A percentile compares a stretch with the other conserved stretches of the same genome.
Evolutionary conservation across 2,113 vertebrate genomes (phyloP).

Genomic region (Solea solea): DNA sequence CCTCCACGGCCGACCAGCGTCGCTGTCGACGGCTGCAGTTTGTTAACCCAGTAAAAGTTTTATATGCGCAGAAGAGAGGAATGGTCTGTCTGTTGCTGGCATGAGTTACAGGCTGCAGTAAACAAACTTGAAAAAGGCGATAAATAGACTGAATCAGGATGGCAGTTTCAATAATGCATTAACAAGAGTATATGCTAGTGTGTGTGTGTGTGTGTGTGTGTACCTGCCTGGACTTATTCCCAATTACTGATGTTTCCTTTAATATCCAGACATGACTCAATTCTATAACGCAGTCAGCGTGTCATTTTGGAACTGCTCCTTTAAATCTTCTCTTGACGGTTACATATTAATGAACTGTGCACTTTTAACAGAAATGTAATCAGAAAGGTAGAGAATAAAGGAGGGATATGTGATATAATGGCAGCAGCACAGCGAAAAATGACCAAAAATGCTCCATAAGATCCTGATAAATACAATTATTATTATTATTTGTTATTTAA

Average conservation of each 20-base stretch:
- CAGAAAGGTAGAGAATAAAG: too few species aligned
- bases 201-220: not conserved
- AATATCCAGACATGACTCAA: not conserved
- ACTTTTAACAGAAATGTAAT: too few species aligned
- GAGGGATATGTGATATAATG: too few species aligned
- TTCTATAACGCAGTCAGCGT: not conserved
- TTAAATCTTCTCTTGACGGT: too few species aligned
- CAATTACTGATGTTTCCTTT: not conserved
- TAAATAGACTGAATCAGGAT: conserved; percentile 69
- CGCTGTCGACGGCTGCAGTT: conserved; percentile 65
- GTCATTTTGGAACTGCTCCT: not conserved
- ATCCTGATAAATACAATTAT: too few species aligned
- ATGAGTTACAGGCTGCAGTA: conserved; percentile 74
- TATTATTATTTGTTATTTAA: too few species aligned
- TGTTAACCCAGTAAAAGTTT: conserved; percentile 81
- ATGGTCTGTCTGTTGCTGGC: conserved; percentile 68
- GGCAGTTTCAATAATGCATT: conserved; percentile 64
- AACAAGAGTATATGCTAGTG: conserved; percentile 47
- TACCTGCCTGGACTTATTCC: not conserved
- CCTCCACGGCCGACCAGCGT: conserved; percentile 16
- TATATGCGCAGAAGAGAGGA: conserved; percentile 70
- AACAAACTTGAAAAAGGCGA: conserved; percentile 74
- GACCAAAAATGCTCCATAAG: too few species aligned
- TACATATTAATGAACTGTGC: too few species aligned
- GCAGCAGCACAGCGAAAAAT: too few species aligned